Evolutionary conservation across 2,888 invertebrate genomes (phyloP), one percentile per base, ranked within the genome.

Genomic region (Onthophagus sagittarius): DNA sequence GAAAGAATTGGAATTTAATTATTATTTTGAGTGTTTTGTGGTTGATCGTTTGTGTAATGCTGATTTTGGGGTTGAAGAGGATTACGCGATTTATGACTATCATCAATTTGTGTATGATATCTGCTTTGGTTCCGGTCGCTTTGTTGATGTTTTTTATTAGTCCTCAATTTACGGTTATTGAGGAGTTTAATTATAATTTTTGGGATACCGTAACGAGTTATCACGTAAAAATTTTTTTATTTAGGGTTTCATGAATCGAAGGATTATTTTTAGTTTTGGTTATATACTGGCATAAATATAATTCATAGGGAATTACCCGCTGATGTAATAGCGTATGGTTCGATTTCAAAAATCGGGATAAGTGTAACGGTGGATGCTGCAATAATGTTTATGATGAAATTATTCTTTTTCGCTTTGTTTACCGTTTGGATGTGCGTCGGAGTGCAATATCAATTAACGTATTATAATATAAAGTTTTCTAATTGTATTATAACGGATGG

Each of bases 271-370:
- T 32, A 73, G 73, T 63, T 75, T 14, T 75, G 75, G 75, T 15
- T 73, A 14, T 15, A 75, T n/a, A 71, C 73, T 13, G 53, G 67
- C 6, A 62, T 73, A n/a, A 72, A 71, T 53, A 67, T 72, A 5
- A 62, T 75, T 31, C 71, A 75, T 15, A 73, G 72, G 32, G 75
- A 75, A 71, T 15, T 73, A 6, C 75, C 75, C 11, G 63, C 62
- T 33, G 75, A 75, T 33, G 75, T 75, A 6, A 53, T 75, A 63
- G 72, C 75, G 1, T 71, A 71, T n/a, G 73, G 75, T n/a, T 63
- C 75, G 0, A 62, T 72, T 13, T 75, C 75, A 5, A 73, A 69
- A 71, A 33, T 70, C 7, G 73, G 71, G 14, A 69, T 71, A 67
- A 75, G 72, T 14, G 39, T 62, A 4, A 73, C 71, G 0, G 71